Conservation (phyloP, 2,797 vertebrate genomes). For the Melanotaenia boesemani region DNA sequence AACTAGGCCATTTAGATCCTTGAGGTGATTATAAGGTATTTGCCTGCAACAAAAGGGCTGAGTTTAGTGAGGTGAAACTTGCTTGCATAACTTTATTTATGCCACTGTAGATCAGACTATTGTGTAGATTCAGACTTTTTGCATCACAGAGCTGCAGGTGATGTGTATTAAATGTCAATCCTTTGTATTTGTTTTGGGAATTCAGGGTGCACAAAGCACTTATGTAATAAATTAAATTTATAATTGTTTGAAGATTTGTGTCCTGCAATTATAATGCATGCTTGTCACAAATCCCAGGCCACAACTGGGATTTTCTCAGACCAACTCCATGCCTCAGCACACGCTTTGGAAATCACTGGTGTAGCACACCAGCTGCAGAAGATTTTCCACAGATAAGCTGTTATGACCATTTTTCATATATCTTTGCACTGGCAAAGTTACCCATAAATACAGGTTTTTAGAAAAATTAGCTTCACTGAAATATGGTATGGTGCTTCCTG, state of each 20-base stretch:
- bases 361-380: too few relatives aligned
- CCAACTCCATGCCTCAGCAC: too few relatives aligned
- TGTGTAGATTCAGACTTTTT: conserved; percentile 3
- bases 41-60: conserved; percentile 18
- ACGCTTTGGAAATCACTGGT: too few relatives aligned
- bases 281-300: background rate
- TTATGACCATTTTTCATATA: too few relatives aligned
- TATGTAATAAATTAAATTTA: background rate
- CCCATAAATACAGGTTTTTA: too few relatives aligned
- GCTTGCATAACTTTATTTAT: conserved; percentile 28
- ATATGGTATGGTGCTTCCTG: too few relatives aligned
- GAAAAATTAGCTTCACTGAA: too few relatives aligned
- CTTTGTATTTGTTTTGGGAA: background rate
- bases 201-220: background rate
- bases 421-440: too few relatives aligned
- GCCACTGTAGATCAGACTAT: conserved; percentile 7
- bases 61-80: conserved; percentile 21
- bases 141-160: conserved; percentile 6
- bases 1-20: conserved; percentile 68
- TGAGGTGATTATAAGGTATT: conserved; percentile 56
- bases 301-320: background rate
- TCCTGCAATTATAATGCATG: background rate
- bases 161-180: conserved; percentile 10
- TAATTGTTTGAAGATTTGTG: background rate
- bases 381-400: too few relatives aligned